These are phyloP conservation scores for Matsumyia berberina DNA, from an alignment of 2,888 invertebrate genomes.

Conservation along the genomic window DNA sequence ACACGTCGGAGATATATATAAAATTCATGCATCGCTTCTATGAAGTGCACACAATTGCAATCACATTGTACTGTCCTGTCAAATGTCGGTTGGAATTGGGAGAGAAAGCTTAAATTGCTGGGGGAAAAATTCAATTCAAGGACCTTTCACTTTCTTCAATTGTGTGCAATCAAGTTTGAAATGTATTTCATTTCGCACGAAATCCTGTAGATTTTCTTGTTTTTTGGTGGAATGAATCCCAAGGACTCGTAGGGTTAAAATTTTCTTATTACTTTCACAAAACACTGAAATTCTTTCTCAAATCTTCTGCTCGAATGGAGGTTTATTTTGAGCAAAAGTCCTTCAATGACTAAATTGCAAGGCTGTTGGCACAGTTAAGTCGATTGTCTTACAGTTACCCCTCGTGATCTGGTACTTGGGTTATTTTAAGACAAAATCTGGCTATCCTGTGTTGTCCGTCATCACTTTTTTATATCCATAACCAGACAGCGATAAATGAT, in stretches of 20 bases:
- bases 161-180: background rate
- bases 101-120: background rate
- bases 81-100: background rate
- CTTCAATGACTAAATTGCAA: no score
- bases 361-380: no score
- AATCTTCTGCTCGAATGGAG: no score
- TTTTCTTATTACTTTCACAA: no score
- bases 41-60: background rate
- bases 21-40: background rate
- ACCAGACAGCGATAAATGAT: background rate
- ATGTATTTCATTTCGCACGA: background rate
- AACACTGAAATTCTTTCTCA: no score
- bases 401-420: no score
- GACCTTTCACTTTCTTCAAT: background rate
- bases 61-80: background rate
- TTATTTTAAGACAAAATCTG: no score
- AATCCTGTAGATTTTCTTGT: background rate
- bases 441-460: background rate
- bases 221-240: no score
- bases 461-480: slow-evolving; percentile 1
- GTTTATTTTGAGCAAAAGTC: no score
- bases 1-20: background rate
- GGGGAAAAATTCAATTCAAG: background rate
- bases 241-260: no score
- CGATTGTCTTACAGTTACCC: no score